phyloP scores from a whole-genome alignment of 1,140 invertebrate genomes.

The Zophobas atratus region DNA sequence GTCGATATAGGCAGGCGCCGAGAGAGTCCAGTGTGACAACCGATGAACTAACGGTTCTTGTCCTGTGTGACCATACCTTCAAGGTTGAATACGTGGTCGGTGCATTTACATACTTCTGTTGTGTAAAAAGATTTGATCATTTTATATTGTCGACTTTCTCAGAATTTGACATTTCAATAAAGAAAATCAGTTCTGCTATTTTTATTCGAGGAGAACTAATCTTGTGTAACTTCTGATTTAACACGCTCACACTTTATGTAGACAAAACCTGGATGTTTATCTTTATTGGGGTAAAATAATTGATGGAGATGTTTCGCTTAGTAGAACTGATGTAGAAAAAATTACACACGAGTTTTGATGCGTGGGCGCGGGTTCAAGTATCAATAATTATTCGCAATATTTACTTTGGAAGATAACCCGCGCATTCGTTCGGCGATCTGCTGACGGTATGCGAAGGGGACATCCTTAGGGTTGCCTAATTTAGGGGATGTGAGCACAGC shows the following conservation, averaged over 20 bases:
- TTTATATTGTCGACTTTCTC: conserved; percentile 49
- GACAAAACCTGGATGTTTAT: conserved; percentile 47
- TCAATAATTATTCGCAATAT: conserved; percentile 30
- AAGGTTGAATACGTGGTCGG: conserved; percentile 38
- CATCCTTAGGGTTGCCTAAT: conserved; percentile 42
- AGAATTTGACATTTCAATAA: conserved; percentile 54
- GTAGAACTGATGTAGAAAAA: conserved; percentile 11
- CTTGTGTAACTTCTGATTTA: conserved; percentile 53
- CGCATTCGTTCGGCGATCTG: conserved; percentile 31
- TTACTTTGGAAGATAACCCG: conserved; percentile 27
- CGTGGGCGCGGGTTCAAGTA: conserved; percentile 1
- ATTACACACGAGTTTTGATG: conserved; percentile 14
- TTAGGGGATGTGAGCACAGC: conserved; percentile 38
- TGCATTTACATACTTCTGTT: conserved; percentile 41
- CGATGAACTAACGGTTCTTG: conserved; percentile 24
- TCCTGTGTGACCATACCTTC: conserved; percentile 39
- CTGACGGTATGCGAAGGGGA: conserved; percentile 33
- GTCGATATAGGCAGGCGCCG: conserved; percentile 14
- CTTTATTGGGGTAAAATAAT: conserved; percentile 51
- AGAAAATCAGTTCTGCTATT: conserved; percentile 54
- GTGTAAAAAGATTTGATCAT: conserved; percentile 46
- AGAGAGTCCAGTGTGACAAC: conserved; percentile 17
- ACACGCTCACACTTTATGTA: conserved; percentile 45
- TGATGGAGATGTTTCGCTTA: conserved; percentile 38
- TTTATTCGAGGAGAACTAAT: conserved; percentile 51